Evolutionary conservation across 2,797 vertebrate species (phyloP).

Genomic region (Pseudochaenichthys georgianus): DNA sequence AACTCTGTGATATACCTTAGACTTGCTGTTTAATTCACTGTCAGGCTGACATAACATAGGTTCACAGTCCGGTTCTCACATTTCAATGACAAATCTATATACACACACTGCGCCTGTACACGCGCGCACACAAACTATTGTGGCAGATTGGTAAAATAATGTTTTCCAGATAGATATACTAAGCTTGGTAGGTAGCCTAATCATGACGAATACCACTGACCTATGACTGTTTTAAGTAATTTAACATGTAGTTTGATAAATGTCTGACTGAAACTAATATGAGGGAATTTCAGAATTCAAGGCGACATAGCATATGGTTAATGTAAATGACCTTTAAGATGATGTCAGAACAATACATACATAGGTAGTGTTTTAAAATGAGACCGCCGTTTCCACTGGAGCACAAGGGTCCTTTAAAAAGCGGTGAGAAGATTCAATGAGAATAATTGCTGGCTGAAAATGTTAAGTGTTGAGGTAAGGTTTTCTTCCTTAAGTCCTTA

Average conservation of each 20-base stretch:
- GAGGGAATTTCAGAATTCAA: not conserved
- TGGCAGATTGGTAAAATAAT: slow-evolving; percentile 8
- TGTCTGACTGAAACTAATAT: slow-evolving; percentile 5
- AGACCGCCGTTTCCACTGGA: not conserved
- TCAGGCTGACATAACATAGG: slow-evolving; percentile 73
- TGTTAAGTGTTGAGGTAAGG: not conserved
- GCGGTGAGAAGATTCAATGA: not conserved
- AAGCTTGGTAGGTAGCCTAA: not conserved
- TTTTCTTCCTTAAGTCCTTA: not conserved
- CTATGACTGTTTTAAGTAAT: not conserved
- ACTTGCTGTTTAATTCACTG: slow-evolving; percentile 71
- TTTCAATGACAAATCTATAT: slow-evolving; percentile 39
- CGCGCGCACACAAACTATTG: not conserved
- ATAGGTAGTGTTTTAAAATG: not conserved
- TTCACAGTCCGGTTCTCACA: slow-evolving; percentile 49
- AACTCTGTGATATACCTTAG: slow-evolving; percentile 29
- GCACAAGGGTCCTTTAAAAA: not conserved
- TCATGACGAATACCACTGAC: not conserved
- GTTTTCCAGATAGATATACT: slow-evolving; percentile 8
- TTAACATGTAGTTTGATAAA: not conserved
- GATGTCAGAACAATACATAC: not conserved
- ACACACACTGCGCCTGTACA: too few relatives aligned
- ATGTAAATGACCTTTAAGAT: not conserved
- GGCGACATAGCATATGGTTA: not conserved
- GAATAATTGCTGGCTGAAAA: not conserved